Evolutionary conservation across 2,113 vertebrate genomes (phyloP).

Genomic region (Anarrhichthys ocellatus): DNA sequence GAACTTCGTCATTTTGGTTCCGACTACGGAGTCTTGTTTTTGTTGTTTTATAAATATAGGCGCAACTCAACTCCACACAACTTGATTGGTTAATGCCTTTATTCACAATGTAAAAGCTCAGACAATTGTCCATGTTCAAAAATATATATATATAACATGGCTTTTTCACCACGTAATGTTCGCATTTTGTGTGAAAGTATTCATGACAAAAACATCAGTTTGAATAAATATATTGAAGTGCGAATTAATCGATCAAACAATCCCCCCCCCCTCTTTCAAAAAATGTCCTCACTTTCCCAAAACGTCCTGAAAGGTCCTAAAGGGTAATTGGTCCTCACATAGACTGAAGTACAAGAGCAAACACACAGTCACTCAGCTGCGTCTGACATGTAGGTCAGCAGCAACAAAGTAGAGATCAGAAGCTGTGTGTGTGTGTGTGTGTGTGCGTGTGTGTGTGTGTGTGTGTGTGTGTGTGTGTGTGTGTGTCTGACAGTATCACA

Average conservation of each 20-base stretch:
- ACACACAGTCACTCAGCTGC: constrained; percentile 32
- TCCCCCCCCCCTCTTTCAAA: too few species aligned
- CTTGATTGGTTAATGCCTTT: too few species aligned
- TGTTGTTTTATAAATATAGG: background rate
- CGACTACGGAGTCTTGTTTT: too few species aligned
- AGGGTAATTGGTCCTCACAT: constrained; percentile 1
- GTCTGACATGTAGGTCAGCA: constrained; percentile 48
- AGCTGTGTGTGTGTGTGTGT: background rate
- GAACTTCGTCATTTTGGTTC: too few species aligned
- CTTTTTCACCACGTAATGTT: background rate
- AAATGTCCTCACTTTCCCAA: background rate
- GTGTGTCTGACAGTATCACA: background rate
- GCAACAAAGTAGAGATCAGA: constrained; percentile 33
- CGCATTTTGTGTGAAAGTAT: background rate
- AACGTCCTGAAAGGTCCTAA: background rate
- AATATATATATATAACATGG: background rate
- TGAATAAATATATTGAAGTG: background rate
- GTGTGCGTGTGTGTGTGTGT: background rate
- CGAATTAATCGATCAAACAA: background rate
- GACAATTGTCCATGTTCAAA: background rate
- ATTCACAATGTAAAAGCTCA: too few species aligned
- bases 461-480: constrained; percentile 3
- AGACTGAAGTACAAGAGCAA: background rate
- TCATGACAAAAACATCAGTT: background rate
- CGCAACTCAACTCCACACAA: background rate